Evolutionary conservation across 2,113 vertebrate species (phyloP).

Genomic region (Dasyornis broadbenti): DNA sequence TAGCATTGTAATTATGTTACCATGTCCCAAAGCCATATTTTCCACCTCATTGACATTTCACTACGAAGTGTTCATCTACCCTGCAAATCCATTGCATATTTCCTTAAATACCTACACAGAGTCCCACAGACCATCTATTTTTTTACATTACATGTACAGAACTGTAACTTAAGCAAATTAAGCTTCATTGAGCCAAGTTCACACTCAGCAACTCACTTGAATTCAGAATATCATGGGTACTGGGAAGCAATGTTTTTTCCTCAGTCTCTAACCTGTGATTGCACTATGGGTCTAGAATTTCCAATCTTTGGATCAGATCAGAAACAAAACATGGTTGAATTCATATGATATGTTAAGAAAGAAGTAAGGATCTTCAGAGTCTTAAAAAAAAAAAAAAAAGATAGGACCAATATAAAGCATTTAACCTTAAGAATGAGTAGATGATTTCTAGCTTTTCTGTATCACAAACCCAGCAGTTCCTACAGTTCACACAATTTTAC

Average conservation of each 20-base stretch:
- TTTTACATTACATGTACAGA: not conserved
- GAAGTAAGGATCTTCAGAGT: not conserved
- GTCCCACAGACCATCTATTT: not conserved
- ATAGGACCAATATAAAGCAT: not conserved
- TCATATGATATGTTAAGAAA: not conserved
- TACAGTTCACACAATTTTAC: not conserved
- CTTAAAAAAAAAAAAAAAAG: not conserved
- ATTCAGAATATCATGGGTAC: not conserved
- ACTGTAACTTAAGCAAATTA: not conserved
- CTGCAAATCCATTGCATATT: not conserved
- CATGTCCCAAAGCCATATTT: not conserved
- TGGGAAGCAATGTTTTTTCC: not conserved
- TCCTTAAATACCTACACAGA: not conserved
- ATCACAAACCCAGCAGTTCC: not conserved
- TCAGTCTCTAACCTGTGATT: not conserved
- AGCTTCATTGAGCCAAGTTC: not conserved
- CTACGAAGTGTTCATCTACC: not conserved
- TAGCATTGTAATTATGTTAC: constrained; percentile 27
- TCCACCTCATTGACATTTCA: constrained; percentile 11
- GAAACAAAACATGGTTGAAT: not conserved
- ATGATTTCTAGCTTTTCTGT: not conserved
- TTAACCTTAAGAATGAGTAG: accelerated
- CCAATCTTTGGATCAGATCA: not conserved
- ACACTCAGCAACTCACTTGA: not conserved
- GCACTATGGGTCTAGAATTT: not conserved